Conservation (phyloP, 2,113 vertebrate species). For the Laticauda laticaudata region DNA sequence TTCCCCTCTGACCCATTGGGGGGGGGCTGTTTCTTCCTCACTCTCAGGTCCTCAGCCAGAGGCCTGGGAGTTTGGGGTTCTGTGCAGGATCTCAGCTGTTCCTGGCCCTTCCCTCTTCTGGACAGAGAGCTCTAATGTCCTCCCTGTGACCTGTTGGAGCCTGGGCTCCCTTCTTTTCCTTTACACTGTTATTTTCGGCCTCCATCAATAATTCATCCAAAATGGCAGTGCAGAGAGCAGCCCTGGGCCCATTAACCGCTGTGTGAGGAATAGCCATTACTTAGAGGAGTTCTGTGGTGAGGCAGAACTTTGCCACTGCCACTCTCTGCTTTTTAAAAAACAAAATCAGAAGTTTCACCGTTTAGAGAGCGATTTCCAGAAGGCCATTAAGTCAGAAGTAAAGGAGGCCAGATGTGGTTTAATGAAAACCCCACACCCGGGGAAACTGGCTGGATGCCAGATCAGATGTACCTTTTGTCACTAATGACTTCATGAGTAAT, state of each 20-base stretch:
- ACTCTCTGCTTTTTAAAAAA: neutral
- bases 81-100: no score
- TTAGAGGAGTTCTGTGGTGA: neutral
- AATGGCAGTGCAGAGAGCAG: neutral
- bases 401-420: neutral
- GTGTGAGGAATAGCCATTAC: neutral
- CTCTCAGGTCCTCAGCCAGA: no score
- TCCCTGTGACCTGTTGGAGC: no score
- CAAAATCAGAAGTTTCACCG: neutral
- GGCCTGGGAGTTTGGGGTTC: no score
- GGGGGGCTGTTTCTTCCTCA: no score
- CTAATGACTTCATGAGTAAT: neutral
- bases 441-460: neutral
- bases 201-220: neutral
- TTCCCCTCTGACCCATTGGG: no score
- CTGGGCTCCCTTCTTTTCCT: neutral
- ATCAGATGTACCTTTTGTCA: neutral
- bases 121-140: no score
- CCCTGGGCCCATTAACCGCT: neutral
- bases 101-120: no score
- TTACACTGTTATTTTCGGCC: neutral
- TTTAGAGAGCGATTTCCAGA: neutral
- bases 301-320: neutral
- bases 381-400: neutral
- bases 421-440: neutral